These are phyloP conservation scores for Mus musculus DNA, from an alignment of 2,113 vertebrate genomes.

Conservation along the genomic window GRCm39 chr19:17433001-17433500, in stretches of 20 bases:
- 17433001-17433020: not conserved
- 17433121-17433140: not conserved
- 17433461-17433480: not conserved
- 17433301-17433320: not conserved
- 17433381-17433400: not conserved
- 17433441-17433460: not conserved
- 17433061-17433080: not conserved
- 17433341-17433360: not conserved
- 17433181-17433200: not conserved
- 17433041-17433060: not conserved
- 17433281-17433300: not conserved
- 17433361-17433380: not conserved
- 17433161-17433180: not conserved
- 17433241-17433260: not conserved
- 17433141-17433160: not conserved
- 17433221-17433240: not conserved
- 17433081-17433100: not conserved
- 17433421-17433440: not conserved
- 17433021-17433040: not conserved
- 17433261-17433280: not conserved
- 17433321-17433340: slow-evolving; percentile 21
- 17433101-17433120: not conserved
- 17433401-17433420: not conserved
- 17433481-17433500: not conserved
- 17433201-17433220: not conserved